Evolutionary conservation across 2,113 vertebrate genomes (phyloP), one percentile per base, ranked within the genome.

Genomic region (Leptodactylus fuscus): DNA sequence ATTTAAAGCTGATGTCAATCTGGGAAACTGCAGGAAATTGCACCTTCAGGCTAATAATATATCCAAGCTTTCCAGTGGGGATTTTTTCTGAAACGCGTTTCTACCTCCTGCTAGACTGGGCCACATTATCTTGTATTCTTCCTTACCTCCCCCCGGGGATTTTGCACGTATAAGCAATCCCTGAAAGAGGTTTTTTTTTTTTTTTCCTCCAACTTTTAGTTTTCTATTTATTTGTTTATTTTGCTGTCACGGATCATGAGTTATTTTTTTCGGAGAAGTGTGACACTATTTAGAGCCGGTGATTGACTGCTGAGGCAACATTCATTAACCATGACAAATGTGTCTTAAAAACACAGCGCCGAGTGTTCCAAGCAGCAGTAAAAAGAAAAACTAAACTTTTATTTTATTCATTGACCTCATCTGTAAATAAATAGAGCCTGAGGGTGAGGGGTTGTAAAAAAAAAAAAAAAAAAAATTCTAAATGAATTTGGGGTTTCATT

Each of bases 141-240:
- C 92, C 94, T 93, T 93, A 91, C 88, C 90, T 90, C 93, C 94
- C 94, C 93, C 13, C 69, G 93, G 93, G 93, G 92, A 90, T 92
- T 88, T 90, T 90, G 88, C 89, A 87, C 89, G 48, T 81, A 86
- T 91, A 92, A 91, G 92, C 94, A 91, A 91, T 93, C 93, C 94
- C 91, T 95, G 94, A 96, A 96, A 96, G 94, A 92, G 93, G 92
- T 94, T 94, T 95, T 95, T 95, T 93, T 95, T 80, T 51, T 75
- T 11, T 6, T 16, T 36, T 15, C 51, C 76, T 38, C 76, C 76
- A n/a, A 53, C 18, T 79, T 58, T 41, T 60, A 93, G 90, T 92
- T 93, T 93, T 91, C 90, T 95, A 95, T 96, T 97, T 96, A 95
- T 96, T 96, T 97, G 96, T 96, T 96, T 96, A 95, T 95, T 95